phyloP scores from a whole-genome alignment of 2,113 vertebrate genomes.

The Pao palembangensis region DNA sequence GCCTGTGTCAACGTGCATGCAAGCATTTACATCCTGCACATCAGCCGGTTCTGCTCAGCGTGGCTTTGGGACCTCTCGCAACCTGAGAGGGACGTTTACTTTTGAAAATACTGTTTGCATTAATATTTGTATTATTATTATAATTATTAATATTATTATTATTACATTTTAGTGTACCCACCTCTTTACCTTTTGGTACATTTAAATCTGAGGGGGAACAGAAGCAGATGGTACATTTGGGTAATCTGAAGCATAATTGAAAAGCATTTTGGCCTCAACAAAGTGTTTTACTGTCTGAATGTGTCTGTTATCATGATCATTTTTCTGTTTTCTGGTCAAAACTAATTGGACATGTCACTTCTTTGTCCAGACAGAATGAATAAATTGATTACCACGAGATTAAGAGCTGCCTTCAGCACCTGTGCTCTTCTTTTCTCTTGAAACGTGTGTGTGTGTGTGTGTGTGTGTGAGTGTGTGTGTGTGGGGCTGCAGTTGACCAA shows the following conservation, averaged over 20 bases:
- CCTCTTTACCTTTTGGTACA: slow-evolving; percentile 57
- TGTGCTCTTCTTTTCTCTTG: slow-evolving; percentile 23
- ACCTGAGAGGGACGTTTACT: slow-evolving; percentile 21
- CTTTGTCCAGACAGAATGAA: slow-evolving; percentile 72
- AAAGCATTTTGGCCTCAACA: slow-evolving; percentile 40
- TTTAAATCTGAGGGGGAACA: slow-evolving; percentile 36
- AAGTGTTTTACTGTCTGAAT: slow-evolving; percentile 61
- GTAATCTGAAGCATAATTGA: slow-evolving; percentile 22
- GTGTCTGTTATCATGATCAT: slow-evolving; percentile 61
- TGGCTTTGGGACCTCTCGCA: slow-evolving; percentile 39
- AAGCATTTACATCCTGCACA: slow-evolving; percentile 55
- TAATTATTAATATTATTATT: slow-evolving; percentile 47
- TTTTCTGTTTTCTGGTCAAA: slow-evolving; percentile 59
- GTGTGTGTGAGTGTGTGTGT: too few species aligned
- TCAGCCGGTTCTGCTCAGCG: slow-evolving; percentile 43
- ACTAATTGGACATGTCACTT: slow-evolving; percentile 59
- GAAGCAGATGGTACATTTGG: slow-evolving; percentile 60
- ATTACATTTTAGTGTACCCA: slow-evolving; percentile 27
- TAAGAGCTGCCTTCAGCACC: slow-evolving; percentile 47
- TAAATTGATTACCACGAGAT: slow-evolving; percentile 75
- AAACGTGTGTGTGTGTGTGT: not conserved
- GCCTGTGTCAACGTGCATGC: slow-evolving; percentile 74
- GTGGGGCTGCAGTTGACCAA: too few species aligned
- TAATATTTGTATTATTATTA: slow-evolving; percentile 46
- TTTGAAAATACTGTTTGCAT: slow-evolving; percentile 56